These are phyloP conservation scores for Tympanoctomys barrerae DNA, from an alignment of 2,797 vertebrate genomes.

Conservation along the genomic window DNA sequence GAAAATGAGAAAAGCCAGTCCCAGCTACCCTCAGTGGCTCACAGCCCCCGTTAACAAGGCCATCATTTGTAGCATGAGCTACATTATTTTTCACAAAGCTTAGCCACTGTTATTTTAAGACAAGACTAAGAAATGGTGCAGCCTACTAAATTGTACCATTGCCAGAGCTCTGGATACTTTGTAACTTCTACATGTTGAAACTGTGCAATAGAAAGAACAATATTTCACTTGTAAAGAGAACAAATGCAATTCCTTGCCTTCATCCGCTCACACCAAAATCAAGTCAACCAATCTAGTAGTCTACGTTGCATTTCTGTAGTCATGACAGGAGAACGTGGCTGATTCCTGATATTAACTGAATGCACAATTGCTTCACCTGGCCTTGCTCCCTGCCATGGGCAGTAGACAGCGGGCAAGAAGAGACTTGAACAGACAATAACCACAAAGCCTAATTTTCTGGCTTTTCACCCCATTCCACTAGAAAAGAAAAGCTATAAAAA, in stretches of 20 bases:
- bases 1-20: background rate
- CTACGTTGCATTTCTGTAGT: constrained; percentile 75
- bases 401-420: background rate
- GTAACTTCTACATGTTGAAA: constrained; percentile 76
- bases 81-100: constrained; percentile 75
- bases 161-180: constrained; percentile 69
- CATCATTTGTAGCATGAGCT: constrained; percentile 63
- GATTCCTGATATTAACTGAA: constrained; percentile 38
- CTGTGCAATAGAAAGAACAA: constrained; percentile 36
- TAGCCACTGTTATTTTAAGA: constrained; percentile 67
- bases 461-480: background rate
- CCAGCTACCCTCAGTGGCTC: constrained; percentile 69
- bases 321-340: constrained; percentile 71
- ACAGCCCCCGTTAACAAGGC: constrained; percentile 76
- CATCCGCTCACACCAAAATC: constrained; percentile 70
- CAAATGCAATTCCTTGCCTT: constrained; percentile 74
- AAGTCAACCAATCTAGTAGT: constrained; percentile 78
- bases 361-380: background rate
- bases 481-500: background rate
- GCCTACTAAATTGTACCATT: constrained; percentile 70
- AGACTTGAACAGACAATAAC: background rate
- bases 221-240: constrained; percentile 77
- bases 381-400: background rate
- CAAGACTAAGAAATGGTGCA: constrained; percentile 54
- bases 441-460: background rate